Conservation (phyloP, 2,797 vertebrate species). For the Aythya fuligula region DNA sequence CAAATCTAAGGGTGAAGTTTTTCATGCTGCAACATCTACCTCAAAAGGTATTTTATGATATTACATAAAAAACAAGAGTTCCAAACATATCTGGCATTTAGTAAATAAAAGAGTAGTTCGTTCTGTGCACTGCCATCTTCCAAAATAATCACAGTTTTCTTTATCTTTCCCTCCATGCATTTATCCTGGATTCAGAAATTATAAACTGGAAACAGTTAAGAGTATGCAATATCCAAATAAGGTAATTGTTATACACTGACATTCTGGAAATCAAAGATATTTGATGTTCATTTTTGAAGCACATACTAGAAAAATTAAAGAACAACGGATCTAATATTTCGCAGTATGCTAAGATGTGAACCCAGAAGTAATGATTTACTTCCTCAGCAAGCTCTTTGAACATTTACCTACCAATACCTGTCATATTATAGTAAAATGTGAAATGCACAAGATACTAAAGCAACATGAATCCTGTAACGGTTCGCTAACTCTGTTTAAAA, state of each 20-base stretch:
- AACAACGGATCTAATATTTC: background rate
- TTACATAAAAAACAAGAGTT: background rate
- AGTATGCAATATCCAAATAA: background rate
- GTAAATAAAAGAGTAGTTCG: background rate
- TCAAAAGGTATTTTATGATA: background rate
- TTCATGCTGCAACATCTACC: background rate
- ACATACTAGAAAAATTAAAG: background rate
- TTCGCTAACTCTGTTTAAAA: background rate
- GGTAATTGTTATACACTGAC: background rate
- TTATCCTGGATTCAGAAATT: background rate
- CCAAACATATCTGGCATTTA: background rate
- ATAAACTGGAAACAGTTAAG: background rate
- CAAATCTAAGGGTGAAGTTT: background rate
- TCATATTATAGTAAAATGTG: background rate
- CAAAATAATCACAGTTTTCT: background rate
- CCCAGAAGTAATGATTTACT: background rate
- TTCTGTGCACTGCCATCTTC: background rate
- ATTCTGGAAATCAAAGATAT: background rate
- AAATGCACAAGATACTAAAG: background rate
- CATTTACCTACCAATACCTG: background rate
- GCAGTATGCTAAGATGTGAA: background rate
- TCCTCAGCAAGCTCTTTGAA: background rate
- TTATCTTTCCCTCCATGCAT: background rate
- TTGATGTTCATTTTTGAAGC: background rate
- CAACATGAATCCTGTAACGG: accelerated